Evolutionary conservation across 1,140 invertebrate genomes (phyloP).

Genomic region (Ceratosolen solmsi): DNA sequence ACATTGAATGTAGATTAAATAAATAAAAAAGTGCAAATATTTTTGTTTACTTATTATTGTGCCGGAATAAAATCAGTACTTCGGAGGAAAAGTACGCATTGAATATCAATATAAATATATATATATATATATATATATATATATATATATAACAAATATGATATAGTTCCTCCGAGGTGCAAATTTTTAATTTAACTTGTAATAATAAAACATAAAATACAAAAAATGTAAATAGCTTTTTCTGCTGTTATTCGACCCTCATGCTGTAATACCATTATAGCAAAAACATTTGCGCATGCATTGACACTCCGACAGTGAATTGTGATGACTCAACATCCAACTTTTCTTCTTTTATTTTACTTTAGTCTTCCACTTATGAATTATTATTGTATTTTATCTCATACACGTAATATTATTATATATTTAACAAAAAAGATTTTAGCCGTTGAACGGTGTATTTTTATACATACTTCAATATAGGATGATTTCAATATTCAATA

Average conservation of each 20-base stretch:
- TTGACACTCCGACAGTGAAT: neutral
- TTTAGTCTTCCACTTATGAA: neutral
- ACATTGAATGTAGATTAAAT: conserved; percentile 67
- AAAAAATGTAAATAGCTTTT: conserved; percentile 39
- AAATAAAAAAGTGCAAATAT: conserved; percentile 54
- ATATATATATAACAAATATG: neutral
- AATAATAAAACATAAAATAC: conserved; percentile 6
- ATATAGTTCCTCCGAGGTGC: conserved; percentile 43
- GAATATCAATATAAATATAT: conserved; percentile 54
- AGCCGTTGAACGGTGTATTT: neutral
- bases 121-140: conserved; percentile 54
- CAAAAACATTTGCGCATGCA: conserved; percentile 50
- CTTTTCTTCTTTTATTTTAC: neutral
- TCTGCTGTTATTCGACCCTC: conserved; percentile 47
- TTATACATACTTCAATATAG: neutral
- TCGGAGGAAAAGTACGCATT: conserved; percentile 74
- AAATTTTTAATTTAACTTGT: conserved; percentile 34
- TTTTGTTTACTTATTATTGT: conserved; percentile 49
- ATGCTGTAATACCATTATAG: conserved; percentile 44
- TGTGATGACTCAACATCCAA: neutral
- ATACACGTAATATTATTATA: conserved; percentile 20
- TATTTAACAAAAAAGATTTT: neutral
- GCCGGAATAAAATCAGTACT: conserved; percentile 52
- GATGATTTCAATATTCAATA: neutral
- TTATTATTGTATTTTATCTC: neutral